phyloP scores from a whole-genome alignment of 2,113 vertebrate genomes.

The Pseudopodoces humilis region DNA sequence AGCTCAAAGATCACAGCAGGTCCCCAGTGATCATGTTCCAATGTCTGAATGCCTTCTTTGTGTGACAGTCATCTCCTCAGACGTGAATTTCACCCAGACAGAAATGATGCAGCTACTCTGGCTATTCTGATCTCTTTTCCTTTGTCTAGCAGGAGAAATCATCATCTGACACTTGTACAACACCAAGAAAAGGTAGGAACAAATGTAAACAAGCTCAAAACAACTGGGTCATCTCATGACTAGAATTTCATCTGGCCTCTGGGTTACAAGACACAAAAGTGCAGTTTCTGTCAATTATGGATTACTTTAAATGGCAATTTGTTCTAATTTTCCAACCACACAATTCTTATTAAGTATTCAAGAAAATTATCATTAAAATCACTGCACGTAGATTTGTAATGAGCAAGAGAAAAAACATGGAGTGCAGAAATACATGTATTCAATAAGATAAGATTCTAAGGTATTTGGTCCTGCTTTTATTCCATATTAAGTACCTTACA shows the following conservation, averaged over 20 bases:
- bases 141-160: not conserved
- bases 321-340: not conserved
- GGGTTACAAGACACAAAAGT: not conserved
- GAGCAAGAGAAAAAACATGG: not conserved
- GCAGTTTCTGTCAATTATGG: not conserved
- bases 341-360: not conserved
- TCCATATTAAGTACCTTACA: not conserved
- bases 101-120: not conserved
- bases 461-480: not conserved
- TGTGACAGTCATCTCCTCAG: accelerated
- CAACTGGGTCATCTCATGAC: not conserved
- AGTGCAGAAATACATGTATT: not conserved
- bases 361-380: not conserved
- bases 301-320: not conserved
- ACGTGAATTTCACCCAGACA: not conserved
- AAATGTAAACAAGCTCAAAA: not conserved
- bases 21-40: not conserved
- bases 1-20: not conserved
- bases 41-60: not conserved
- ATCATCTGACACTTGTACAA: not conserved
- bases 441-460: not conserved
- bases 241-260: not conserved
- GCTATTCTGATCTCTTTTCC: not conserved
- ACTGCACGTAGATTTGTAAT: not conserved
- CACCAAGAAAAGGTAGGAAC: not conserved